Percentiles rank a stretch among this genome's conserved stretches.
Evolutionary conservation across 2,797 vertebrate species (phyloP).

Genomic region (Syncerus caffer): DNA sequence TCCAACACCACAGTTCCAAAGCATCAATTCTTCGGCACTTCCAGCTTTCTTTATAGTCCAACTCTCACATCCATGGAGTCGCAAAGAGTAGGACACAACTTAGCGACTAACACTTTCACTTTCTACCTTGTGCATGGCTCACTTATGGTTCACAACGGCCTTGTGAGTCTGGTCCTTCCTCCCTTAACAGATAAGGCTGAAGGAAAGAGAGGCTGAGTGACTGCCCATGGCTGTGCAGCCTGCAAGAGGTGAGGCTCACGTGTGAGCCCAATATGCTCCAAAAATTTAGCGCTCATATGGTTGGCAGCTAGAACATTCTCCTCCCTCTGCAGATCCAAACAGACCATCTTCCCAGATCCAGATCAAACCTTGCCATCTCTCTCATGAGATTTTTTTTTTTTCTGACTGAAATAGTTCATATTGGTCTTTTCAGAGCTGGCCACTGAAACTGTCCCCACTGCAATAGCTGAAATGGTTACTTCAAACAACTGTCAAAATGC

Average conservation of each 20-base stretch:
- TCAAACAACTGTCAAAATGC: not conserved
- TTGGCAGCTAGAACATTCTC: not conserved
- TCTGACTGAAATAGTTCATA: not conserved
- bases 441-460: not conserved
- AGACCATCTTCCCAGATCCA: not conserved
- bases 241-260: not conserved
- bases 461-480: not conserved
- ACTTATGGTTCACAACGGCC: not conserved
- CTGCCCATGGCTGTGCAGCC: fast-evolving
- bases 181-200: not conserved
- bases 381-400: not conserved
- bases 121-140: not conserved
- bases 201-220: not conserved
- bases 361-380: not conserved
- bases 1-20: not conserved
- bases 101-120: not conserved
- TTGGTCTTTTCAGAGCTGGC: not conserved
- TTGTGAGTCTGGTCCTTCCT: not conserved
- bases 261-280: not conserved
- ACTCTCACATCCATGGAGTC: not conserved
- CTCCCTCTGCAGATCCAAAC: not conserved
- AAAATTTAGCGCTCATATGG: not conserved
- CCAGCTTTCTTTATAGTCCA: not conserved
- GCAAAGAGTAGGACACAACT: not conserved
- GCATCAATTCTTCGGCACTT: not conserved